Base-by-base conservation (phyloP, 2,888 invertebrate species). In the Lysandra bellargus region DNA sequence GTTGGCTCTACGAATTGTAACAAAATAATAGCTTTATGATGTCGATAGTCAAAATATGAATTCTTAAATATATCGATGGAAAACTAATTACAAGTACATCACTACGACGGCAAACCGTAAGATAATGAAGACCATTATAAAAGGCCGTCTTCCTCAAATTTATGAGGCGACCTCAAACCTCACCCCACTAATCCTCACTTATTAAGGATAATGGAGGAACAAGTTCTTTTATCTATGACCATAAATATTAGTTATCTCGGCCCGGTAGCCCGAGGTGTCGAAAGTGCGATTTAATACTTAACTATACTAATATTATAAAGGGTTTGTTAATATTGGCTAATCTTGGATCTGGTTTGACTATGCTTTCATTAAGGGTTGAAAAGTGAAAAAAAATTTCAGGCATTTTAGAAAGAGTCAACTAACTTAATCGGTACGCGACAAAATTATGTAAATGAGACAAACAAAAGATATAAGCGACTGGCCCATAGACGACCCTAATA, bases 201-300 rank as follows among this genome's bases (percentile, higher is more conserved):
- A 93, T 92, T 93, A 92, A 90, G 93, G 93, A 91, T 93, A 93
- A 94, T 93, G 90, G 93, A 84, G 87, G 87, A 90, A 91, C 90
- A 90, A 91, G 90, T 92, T 91, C 90, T 88, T 92, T 91, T 93
- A 93, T 93, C 93, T 90, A 81, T 80, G 83, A 84, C 85, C 89
- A 88, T 92, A 93, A 93, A 92, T 92, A 91, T 88, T 82, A 82
- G 81, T 87, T 91, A 90, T 89, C 87, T 87, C 82, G 81, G 82
- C 80, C 86, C 87, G 86, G 90, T 89, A 90, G 90, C 89, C 84
- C 78, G 84, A 90, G 90, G 91, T 90, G 91, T 89, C 86, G 89
- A 90, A 91, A 92, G 86, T 89, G 86, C 86, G 83, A 87, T 89
- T 90, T 90, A 89, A 69, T 64, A 64, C 64, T 14, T 69, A 69